Base-by-base conservation (phyloP, 2,797 vertebrate species). In the Mormyrus hasselquistii region DNA sequence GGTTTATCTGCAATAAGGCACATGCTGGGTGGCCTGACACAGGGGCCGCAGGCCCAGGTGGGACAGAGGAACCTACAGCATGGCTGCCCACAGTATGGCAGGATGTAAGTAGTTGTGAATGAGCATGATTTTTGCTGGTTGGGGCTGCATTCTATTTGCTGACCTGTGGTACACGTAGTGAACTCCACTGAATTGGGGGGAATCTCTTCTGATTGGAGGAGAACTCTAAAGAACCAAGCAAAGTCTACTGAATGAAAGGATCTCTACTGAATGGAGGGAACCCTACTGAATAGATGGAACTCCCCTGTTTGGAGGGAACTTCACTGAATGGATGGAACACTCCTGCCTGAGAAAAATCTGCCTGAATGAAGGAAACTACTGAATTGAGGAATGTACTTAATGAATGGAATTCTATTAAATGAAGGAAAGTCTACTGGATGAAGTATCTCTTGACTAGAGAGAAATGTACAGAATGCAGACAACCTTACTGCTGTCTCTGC, bases 21-120 rank as follows among this genome's bases (percentile, higher is more conserved):
- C 53, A 87, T 87, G 29, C 55, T 87, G 52, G 86, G 86, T 53
- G 86, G 86, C 53, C 38, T 79, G 19, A 79, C 73, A 41, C 14
- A 41, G 14, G 73, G 38, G 0, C 38, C 38, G 7, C 34, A 41
- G 38, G 38, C 73, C 38, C 73, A 44, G 34, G 73, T 41, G 73
- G 38, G 73, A 12, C 9, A 86, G 83, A 44, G 47, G 82, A 47
- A 84, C 82, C 6, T 10, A 49, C 79, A n/a, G 79, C 6, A 47
- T 49, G n/a, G 41, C n/a, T 25, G 14, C 34, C 10, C 69, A 76
- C 34, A 76, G 69, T 7, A 76, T 79, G 38, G 34, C 34, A 79
- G 38, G 38, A 44, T 79, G 73, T 8, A 79, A 41, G 14, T 38
- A 44, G 16, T 2, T 79, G 34, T 79, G 73, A 79, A 79, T 79